Evolutionary conservation across 2,797 vertebrate species (phyloP), one percentile per base, ranked within the genome.

Genomic region (Balearica regulorum): DNA sequence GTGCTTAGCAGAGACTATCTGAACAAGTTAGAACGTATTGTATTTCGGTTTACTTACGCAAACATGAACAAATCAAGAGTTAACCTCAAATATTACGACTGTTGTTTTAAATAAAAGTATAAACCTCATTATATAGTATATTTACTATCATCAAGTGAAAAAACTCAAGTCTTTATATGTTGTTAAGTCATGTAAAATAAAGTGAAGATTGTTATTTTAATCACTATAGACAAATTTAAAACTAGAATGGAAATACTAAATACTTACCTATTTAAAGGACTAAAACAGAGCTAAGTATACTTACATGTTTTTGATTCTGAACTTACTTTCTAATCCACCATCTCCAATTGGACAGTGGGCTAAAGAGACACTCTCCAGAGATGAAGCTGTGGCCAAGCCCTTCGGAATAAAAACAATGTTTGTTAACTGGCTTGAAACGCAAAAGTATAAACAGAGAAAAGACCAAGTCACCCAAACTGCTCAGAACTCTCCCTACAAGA

Each of bases 331-430:
- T 81, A 99, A 97, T n/a, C 99, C 99, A 89, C 98, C 97, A 93
- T 99, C 99, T 96, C 98, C 98, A 91, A 99, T 98, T 41, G 99
- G 99, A 97, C 99, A 99, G 96, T 99, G 97, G 65, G 99, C 98
- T 96, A 99, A 97, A 64, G 99, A 99, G 24, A 99, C 60, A 77
- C 97, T 98, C 95, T 99, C 98, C 97, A 99, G 95, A 62, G 98
- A 98, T 53, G 96, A 61, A 35, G 98, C 98, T 96, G 98, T 97
- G 83, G 98, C 98, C 97, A 99, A 98, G 87, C 99, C 99, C 99
- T 99, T 91, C 37, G 98, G 13, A 93, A 94, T 10, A 97, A 97
- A 96, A 92, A 20, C 33, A 69, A 22, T 13, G 13, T 22, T 84
- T 90, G 43, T 93, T 61, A 76, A 66, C 18, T 53, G 25, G 4